Evolutionary conservation across 2,888 invertebrate genomes (phyloP).

Genomic region (Muscina levida): DNA sequence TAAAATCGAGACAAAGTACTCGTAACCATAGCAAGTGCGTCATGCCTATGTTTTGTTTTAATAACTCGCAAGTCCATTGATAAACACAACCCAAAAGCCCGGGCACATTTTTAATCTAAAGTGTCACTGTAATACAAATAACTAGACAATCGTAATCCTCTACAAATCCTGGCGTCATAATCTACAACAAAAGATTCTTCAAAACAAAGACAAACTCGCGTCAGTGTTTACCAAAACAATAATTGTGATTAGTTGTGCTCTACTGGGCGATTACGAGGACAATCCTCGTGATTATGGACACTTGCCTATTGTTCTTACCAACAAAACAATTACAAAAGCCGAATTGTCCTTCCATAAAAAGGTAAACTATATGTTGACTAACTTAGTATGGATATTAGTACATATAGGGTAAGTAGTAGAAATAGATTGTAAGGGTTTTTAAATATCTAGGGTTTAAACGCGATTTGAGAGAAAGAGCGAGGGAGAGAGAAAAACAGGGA

Average conservation of each 20-base stretch:
- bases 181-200: conserved; percentile 2
- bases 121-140: not conserved
- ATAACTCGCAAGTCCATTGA: conserved; percentile 1
- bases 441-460: too few relatives aligned
- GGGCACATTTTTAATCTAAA: conserved; percentile 4
- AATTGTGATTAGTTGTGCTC: not conserved
- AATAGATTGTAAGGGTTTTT: not conserved
- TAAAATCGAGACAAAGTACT: conserved; percentile 20
- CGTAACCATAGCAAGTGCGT: conserved; percentile 5
- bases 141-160: not conserved
- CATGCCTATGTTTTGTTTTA: not conserved
- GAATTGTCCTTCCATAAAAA: too few relatives aligned
- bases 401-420: not conserved
- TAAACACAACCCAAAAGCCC: conserved; percentile 1
- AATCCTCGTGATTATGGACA: not conserved
- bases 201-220: not conserved
- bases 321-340: not conserved
- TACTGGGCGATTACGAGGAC: conserved; percentile 3
- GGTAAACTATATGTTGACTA: not conserved
- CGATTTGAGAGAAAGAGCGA: not conserved
- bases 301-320: too few relatives aligned
- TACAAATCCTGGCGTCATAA: not conserved
- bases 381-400: not conserved
- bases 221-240: not conserved
- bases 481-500: not conserved